Evolutionary conservation across 2,797 vertebrate genomes (phyloP).

Genomic region (Propithecus deckenii): DNA sequence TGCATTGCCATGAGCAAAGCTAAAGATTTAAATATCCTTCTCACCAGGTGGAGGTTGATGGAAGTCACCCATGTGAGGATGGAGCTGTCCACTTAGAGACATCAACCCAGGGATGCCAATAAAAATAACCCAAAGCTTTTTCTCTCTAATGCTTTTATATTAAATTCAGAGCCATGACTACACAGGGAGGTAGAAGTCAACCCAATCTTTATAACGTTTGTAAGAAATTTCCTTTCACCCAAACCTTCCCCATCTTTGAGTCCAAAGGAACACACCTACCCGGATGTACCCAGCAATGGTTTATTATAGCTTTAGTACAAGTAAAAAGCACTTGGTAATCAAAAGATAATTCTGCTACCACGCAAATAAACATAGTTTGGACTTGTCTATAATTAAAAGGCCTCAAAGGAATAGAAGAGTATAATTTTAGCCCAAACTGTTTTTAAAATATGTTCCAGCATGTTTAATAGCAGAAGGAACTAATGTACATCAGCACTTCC

Average conservation of each 20-base stretch:
- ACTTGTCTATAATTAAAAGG: slow-evolving; percentile 76
- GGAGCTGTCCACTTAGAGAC: not conserved
- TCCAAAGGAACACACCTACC: not conserved
- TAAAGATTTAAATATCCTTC: not conserved
- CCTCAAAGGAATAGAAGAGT: slow-evolving; percentile 64
- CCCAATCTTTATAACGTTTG: not conserved
- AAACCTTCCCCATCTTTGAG: not conserved
- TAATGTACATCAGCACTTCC: not conserved
- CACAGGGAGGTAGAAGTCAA: not conserved
- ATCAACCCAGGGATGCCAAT: not conserved
- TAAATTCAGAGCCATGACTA: not conserved
- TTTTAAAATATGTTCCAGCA: slow-evolving; percentile 52
- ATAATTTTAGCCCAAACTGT: slow-evolving; percentile 50
- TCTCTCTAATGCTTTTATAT: not conserved
- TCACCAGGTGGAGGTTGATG: too few relatives aligned
- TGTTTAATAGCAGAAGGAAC: not conserved
- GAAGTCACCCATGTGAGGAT: not conserved
- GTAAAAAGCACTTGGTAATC: slow-evolving; percentile 52
- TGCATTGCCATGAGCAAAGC: not conserved
- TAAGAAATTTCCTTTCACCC: not conserved
- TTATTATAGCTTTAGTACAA: slow-evolving; percentile 66
- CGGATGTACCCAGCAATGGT: not conserved
- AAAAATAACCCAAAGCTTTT: not conserved
- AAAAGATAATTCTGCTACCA: slow-evolving; percentile 41
- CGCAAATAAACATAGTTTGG: slow-evolving; percentile 76